Base-by-base conservation (phyloP, 1,140 invertebrate species). In the Cephus cinctus region DNA sequence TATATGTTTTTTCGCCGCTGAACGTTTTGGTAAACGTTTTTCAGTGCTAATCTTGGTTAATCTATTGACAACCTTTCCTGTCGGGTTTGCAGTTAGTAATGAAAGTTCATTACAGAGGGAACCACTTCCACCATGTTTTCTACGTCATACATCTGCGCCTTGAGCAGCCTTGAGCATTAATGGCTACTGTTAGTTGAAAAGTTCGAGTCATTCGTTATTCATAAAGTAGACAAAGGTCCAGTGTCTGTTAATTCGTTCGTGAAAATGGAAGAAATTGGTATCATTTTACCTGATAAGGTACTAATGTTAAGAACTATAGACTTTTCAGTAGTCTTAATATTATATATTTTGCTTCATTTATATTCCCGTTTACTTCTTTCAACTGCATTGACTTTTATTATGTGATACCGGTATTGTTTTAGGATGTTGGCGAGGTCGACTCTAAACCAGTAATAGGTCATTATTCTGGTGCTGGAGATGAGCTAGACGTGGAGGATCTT, bases 401-500 rank as follows among this genome's bases (percentile, higher is more conserved):
- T n/a, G n/a, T n/a, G n/a, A n/a, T n/a, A n/a, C n/a, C n/a, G n/a
- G n/a, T n/a, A 43, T 42, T 56, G 57, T 72, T 73, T 18, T 39
- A 85, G 82, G 84, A 87, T 57, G 78, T 84, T 42, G 72, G 78
- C 47, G 80, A 81, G 52, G 75, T 78, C 23, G 83, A 84, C 46
- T 69, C 71, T 2, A 85, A 86, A 56, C 78, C 76, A 22, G 68
- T 69, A 35, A 80, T 78, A 57, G 78, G 80, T 48, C 74, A 78
- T 34, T 63, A 71, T 36, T 71, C 75, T 27, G 77, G 75, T 53
- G 73, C 76, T 22, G 71, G 83, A 32, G 89, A 95, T 66, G 90
- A 91, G 62, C 67, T 89, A 45, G 92, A 94, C 72, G 80, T 88
- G 16, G 91, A 94, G 76, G 93, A 96, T 83, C 78, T 96, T 22